Percentiles rank a stretch among this genome's conserved stretches.
Conservation (phyloP, 2,113 vertebrate genomes). For the Lichenostomus cassidix region DNA sequence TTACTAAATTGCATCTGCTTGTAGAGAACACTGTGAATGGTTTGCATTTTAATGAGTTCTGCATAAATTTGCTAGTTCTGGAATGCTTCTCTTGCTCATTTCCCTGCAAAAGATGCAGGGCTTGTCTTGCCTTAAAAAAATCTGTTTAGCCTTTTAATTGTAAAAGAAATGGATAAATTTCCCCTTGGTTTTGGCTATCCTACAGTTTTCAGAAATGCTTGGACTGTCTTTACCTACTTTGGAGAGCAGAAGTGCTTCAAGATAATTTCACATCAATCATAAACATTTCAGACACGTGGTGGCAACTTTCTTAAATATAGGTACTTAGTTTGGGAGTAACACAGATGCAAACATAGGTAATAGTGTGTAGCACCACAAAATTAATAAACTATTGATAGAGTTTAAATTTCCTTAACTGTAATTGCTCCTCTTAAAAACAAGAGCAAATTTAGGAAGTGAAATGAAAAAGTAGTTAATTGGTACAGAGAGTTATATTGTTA, state of each 20-base stretch:
- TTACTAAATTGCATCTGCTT: neutral
- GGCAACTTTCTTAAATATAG: neutral
- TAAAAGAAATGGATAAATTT: neutral
- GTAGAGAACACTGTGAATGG: neutral
- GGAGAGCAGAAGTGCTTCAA: neutral
- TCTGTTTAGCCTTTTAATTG: neutral
- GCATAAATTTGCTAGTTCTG: neutral
- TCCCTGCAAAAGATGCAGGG: neutral
- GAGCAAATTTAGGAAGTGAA: neutral
- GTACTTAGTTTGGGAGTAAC: neutral
- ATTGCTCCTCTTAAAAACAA: neutral
- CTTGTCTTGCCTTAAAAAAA: neutral
- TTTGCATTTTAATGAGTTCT: neutral
- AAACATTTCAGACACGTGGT: accelerated
- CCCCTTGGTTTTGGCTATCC: neutral
- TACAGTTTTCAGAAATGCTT: neutral
- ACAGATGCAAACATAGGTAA: neutral
- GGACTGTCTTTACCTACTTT: neutral
- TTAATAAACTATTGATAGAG: neutral
- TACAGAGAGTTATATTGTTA: neutral
- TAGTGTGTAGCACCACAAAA: neutral
- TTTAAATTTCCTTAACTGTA: neutral
- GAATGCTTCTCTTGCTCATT: neutral
- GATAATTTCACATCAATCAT: accelerated
- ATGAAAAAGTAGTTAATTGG: neutral